These are phyloP conservation scores for Lepidothrix coronata DNA, from an alignment of 2,113 vertebrate species.

Conservation along the genomic window DNA sequence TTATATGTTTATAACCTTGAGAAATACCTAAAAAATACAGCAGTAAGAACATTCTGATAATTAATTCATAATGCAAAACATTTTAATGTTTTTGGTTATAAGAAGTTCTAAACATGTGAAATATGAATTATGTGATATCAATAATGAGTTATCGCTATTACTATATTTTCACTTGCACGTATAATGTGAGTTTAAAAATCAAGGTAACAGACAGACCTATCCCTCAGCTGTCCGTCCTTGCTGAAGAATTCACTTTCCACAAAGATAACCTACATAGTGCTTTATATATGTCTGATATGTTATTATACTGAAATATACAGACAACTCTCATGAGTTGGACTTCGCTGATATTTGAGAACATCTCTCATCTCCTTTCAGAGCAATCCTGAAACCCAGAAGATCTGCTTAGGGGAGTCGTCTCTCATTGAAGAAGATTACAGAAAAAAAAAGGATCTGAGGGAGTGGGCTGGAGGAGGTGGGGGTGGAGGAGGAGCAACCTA, in stretches of 20 bases:
- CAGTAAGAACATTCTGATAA: neutral
- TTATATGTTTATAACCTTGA: neutral
- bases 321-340: neutral
- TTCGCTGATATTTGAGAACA: neutral
- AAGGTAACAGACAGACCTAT: neutral
- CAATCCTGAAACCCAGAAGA: slow-evolving; percentile 80
- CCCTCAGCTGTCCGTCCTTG: neutral
- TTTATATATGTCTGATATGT: neutral
- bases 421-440: slow-evolving; percentile 81
- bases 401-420: slow-evolving; percentile 86
- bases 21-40: neutral
- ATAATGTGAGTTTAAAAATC: neutral
- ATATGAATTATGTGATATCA: neutral
- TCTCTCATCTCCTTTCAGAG: slow-evolving; percentile 61
- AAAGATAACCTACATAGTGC: neutral
- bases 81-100: neutral
- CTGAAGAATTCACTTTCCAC: neutral
- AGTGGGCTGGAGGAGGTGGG: slow-evolving; percentile 88
- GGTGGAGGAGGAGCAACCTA: slow-evolving; percentile 89
- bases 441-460: slow-evolving; percentile 43
- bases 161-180: neutral
- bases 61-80: neutral
- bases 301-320: neutral
- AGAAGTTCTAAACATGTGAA: neutral
- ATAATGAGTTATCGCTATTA: neutral